These are phyloP conservation scores for Globia sparganii DNA, from an alignment of 2,888 invertebrate genomes.

Conservation along the genomic window DNA sequence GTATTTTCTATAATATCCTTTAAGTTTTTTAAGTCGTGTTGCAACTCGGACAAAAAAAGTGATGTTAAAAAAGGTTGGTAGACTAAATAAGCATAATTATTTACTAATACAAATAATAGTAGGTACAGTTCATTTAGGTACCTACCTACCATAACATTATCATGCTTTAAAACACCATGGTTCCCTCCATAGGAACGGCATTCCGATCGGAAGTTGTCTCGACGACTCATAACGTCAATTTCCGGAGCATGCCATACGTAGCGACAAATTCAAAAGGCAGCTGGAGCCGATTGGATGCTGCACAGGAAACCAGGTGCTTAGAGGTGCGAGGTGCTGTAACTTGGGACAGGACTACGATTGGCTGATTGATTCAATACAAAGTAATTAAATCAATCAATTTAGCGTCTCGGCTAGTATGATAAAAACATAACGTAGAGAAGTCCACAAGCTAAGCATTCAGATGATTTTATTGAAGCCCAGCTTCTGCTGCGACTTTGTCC, in stretches of 20 bases:
- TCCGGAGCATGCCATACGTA: conserved; percentile 26
- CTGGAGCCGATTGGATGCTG: conserved; percentile 17
- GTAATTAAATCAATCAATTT: not conserved
- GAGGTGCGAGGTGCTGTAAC: too few relatives aligned
- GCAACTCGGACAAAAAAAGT: too few relatives aligned
- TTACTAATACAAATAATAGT: not conserved
- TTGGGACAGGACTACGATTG: not conserved
- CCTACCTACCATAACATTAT: not conserved
- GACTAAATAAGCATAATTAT: too few relatives aligned
- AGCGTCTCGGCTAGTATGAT: not conserved
- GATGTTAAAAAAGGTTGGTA: too few relatives aligned
- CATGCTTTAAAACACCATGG: not conserved
- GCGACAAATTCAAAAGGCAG: conserved; percentile 16
- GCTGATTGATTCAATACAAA: not conserved
- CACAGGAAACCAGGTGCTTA: conserved; percentile 29
- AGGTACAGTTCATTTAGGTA: not conserved
- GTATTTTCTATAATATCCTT: not conserved
- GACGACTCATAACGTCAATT: conserved; percentile 28
- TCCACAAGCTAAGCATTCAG: not conserved
- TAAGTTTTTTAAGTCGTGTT: too few relatives aligned
- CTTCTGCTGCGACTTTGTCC: not conserved
- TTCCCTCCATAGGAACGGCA: conserved; percentile 11
- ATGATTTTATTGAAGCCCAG: not conserved
- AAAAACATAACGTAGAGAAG: not conserved
- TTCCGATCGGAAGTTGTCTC: conserved; percentile 47